These are phyloP conservation scores for Onychomys leucogaster DNA, from an alignment of 2,797 vertebrate genomes.

Conservation along the genomic window DNA sequence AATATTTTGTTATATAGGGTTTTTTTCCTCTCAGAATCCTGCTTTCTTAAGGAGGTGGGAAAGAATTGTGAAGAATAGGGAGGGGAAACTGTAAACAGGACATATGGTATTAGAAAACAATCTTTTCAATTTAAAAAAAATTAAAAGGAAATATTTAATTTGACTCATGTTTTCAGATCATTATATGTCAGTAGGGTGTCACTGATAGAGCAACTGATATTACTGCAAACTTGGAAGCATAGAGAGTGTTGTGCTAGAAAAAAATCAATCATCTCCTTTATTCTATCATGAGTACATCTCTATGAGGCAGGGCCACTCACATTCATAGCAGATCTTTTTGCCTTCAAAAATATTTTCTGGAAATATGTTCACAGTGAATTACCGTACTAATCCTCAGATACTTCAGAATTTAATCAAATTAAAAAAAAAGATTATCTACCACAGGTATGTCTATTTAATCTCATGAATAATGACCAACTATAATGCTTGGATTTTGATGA, in stretches of 20 bases:
- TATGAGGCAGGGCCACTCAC: not conserved
- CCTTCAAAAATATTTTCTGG: not conserved
- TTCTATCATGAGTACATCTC: not conserved
- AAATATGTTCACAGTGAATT: not conserved
- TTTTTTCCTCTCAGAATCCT: not conserved
- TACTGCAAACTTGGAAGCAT: not conserved
- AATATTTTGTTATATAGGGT: not conserved
- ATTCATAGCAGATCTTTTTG: no score
- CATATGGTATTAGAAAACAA: not conserved
- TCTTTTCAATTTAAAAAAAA: not conserved
- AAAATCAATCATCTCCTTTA: not conserved
- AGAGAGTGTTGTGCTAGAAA: not conserved
- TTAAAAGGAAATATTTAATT: not conserved
- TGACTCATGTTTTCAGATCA: not conserved
- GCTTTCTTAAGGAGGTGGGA: not conserved
- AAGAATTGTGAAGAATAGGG: not conserved
- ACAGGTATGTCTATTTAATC: not conserved
- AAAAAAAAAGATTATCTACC: not conserved
- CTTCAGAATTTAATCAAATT: not conserved
- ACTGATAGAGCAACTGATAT: not conserved
- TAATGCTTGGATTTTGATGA: not conserved
- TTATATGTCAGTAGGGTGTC: not conserved
- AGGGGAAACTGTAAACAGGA: not conserved
- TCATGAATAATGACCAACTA: constrained; percentile 26
- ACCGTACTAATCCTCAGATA: not conserved